phyloP scores from a whole-genome alignment of 1,140 invertebrate genomes.

The Contarinia nasturtii region DNA sequence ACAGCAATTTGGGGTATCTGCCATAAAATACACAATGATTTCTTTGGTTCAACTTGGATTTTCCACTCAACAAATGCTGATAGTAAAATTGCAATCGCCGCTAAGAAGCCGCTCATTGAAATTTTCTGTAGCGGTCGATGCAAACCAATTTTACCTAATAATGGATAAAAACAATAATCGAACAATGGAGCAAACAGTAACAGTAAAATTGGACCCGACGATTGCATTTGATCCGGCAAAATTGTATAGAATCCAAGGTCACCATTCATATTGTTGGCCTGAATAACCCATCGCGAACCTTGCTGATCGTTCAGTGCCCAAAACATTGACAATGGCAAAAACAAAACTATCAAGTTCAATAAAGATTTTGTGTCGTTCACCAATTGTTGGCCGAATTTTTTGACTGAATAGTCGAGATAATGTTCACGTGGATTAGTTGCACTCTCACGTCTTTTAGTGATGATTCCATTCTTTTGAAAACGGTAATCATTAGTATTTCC shows the following conservation, averaged over 20 bases:
- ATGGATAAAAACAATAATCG: constrained; percentile 25
- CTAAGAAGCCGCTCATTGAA: constrained; percentile 42
- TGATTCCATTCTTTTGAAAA: constrained; percentile 1
- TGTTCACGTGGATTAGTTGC: constrained; percentile 1
- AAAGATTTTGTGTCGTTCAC: constrained; percentile 27
- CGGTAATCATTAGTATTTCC: neutral
- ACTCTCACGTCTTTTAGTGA: neutral
- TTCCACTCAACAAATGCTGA: constrained; percentile 45
- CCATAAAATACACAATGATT: constrained; percentile 54
- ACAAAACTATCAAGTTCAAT: constrained; percentile 34
- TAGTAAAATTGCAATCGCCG: constrained; percentile 40
- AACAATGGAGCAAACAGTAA: constrained; percentile 54
- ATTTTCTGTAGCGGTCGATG: constrained; percentile 36
- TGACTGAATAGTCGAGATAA: constrained; percentile 5
- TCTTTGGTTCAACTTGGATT: constrained; percentile 22
- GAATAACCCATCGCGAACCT: constrained; percentile 34
- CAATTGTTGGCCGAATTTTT: constrained; percentile 2
- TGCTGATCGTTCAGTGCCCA: constrained; percentile 47
- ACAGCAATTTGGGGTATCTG: constrained; percentile 66
- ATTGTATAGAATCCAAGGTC: constrained; percentile 32
- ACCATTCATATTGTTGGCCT: constrained; percentile 51
- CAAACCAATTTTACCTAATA: constrained; percentile 14
- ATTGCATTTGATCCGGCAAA: constrained; percentile 56
- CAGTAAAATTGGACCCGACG: constrained; percentile 52
- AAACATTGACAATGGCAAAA: constrained; percentile 45